A percentile compares a stretch with the other conserved stretches of the same genome.
Conservation (phyloP, 2,113 vertebrate genomes). For the Ceyx margarethae region DNA sequence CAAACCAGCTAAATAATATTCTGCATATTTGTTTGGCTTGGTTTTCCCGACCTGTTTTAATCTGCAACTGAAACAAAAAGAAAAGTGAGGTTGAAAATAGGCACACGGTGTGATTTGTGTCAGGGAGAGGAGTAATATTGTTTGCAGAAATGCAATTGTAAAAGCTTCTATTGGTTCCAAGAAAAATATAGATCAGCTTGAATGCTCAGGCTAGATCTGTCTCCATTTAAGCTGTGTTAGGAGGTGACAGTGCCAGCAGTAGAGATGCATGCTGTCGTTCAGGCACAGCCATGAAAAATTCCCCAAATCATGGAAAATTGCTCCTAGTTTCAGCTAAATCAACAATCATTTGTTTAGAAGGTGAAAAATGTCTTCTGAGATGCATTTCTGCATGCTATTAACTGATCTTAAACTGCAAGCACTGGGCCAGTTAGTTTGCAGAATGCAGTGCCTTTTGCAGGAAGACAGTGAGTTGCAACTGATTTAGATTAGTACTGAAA, state of each 20-base stretch:
- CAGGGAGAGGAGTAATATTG: background rate
- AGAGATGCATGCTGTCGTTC: constrained; percentile 10
- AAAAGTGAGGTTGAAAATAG: background rate
- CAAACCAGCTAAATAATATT: background rate
- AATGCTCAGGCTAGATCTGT: background rate
- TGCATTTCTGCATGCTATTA: background rate
- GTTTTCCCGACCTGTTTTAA: background rate
- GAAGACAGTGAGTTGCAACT: background rate
- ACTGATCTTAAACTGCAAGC: background rate
- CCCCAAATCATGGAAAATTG: constrained; percentile 45
- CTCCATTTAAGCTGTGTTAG: constrained; percentile 39
- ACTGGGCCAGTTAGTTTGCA: background rate
- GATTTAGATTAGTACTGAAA: background rate
- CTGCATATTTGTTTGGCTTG: background rate
- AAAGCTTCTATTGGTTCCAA: constrained; percentile 36
- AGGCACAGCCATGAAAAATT: constrained; percentile 45
- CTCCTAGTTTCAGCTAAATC: constrained; percentile 40
- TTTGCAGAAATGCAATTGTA: background rate
- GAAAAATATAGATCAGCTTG: constrained; percentile 37
- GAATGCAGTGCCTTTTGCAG: background rate
- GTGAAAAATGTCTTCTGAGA: constrained; percentile 8
- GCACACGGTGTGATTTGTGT: background rate
- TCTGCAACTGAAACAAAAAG: constrained; percentile 2
- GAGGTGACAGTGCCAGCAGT: constrained; percentile 37
- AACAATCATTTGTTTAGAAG: constrained; percentile 12